These are phyloP conservation scores for Cheilosia grossa DNA, from an alignment of 2,888 invertebrate genomes.

Conservation along the genomic window DNA sequence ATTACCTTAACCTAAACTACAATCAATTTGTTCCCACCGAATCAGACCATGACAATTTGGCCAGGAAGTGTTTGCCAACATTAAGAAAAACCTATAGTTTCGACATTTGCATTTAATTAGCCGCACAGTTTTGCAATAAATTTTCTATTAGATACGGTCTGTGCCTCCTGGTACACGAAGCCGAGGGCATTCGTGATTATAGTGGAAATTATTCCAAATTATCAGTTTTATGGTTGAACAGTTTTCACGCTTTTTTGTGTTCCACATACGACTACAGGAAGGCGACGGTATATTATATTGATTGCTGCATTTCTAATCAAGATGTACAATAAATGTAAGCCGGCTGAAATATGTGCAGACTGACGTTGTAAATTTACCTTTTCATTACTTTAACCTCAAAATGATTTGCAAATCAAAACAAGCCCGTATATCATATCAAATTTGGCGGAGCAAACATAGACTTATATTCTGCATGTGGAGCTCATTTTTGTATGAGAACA, in stretches of 20 bases:
- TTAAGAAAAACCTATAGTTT: background rate
- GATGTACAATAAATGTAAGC: background rate
- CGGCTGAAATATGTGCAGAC: background rate
- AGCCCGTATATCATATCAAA: background rate
- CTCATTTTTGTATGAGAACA: background rate
- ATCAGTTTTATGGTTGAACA: constrained; percentile 54
- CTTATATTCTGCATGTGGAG: background rate
- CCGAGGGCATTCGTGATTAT: constrained; percentile 1
- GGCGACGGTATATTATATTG: background rate
- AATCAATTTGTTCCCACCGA: constrained; percentile 4
- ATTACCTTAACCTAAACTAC: background rate
- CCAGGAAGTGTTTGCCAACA: background rate
- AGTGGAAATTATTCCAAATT: constrained; percentile 45
- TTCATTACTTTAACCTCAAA: background rate
- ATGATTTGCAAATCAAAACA: constrained; percentile 1
- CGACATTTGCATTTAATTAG: constrained; percentile 34
- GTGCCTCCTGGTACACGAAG: background rate
- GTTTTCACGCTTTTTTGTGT: constrained; percentile 40
- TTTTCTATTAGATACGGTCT: constrained; percentile 4
- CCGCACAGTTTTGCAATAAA: constrained; percentile 4
- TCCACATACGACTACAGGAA: background rate
- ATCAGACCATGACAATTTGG: constrained; percentile 17
- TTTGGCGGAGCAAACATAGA: constrained; percentile 3
- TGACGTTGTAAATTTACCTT: background rate
- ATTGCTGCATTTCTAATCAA: constrained; percentile 15